These are phyloP conservation scores for Tinea trinotella DNA, from an alignment of 2,888 invertebrate genomes.

Conservation along the genomic window DNA sequence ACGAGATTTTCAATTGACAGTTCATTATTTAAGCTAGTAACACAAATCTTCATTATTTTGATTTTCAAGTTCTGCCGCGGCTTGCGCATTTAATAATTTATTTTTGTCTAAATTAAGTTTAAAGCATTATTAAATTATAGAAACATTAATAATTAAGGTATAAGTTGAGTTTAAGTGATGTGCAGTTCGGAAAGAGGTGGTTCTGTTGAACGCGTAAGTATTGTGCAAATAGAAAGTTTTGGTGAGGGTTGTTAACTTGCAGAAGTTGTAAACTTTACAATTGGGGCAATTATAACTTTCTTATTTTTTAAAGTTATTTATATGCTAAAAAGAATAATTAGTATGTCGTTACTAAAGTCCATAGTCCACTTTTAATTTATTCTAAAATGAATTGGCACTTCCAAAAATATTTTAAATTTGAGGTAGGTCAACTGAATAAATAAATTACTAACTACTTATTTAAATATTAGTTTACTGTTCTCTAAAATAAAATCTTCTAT, in stretches of 20 bases:
- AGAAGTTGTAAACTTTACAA: neutral
- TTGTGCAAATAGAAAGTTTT: slow-evolving; percentile 10
- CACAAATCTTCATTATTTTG: neutral
- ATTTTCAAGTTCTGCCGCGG: neutral
- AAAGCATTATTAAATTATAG: neutral
- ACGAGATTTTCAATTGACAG: neutral
- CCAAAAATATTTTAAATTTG: neutral
- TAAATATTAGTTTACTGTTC: neutral
- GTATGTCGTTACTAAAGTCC: neutral
- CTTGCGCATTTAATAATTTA: neutral
- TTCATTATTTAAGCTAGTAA: neutral
- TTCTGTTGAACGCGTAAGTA: neutral
- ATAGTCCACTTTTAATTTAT: neutral
- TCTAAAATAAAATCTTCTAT: neutral
- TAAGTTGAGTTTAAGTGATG: neutral
- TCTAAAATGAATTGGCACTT: neutral
- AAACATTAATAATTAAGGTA: neutral
- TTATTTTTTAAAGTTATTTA: neutral
- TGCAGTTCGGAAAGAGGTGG: neutral
- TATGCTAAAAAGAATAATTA: neutral
- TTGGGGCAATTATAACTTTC: neutral
- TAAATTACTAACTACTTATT: neutral
- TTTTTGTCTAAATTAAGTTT: neutral
- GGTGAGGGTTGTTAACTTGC: neutral
- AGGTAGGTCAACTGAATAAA: neutral